Evolutionary conservation across 2,113 vertebrate species (phyloP).

Genomic region (Sarotherodon lohbergeri): DNA sequence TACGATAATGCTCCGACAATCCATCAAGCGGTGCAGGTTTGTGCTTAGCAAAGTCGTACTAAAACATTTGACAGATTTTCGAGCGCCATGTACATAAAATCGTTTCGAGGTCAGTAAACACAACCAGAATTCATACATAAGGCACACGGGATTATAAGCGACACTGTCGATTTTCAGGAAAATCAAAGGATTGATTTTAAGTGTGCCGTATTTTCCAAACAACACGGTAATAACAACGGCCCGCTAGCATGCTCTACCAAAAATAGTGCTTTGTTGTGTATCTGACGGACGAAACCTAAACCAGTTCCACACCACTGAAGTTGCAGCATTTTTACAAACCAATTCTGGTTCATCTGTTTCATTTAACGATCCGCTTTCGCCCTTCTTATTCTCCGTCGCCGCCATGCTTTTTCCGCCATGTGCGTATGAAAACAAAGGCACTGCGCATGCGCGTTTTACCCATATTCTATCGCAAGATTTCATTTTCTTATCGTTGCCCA

Average conservation of each 20-base stretch:
- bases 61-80: neutral
- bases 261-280: no score
- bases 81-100: rapidly evolving
- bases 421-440: no score
- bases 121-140: neutral
- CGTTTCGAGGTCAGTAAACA: rapidly evolving
- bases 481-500: no score
- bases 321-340: no score
- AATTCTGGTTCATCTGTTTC: no score
- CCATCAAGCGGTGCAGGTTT: rapidly evolving
- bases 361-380: no score
- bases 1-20: neutral
- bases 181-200: neutral
- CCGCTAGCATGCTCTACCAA: no score
- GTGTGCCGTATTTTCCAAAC: neutral
- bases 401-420: no score
- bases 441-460: rapidly evolving
- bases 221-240: neutral
- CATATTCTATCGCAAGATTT: no score
- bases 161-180: neutral
- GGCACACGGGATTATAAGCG: no score
- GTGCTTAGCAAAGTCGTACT: rapidly evolving
- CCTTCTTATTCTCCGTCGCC: rapidly evolving
- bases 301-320: rapidly evolving
- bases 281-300: rapidly evolving